Evolutionary conservation across 2,888 invertebrate species (phyloP).

Genomic region (Andrena bicolor): DNA sequence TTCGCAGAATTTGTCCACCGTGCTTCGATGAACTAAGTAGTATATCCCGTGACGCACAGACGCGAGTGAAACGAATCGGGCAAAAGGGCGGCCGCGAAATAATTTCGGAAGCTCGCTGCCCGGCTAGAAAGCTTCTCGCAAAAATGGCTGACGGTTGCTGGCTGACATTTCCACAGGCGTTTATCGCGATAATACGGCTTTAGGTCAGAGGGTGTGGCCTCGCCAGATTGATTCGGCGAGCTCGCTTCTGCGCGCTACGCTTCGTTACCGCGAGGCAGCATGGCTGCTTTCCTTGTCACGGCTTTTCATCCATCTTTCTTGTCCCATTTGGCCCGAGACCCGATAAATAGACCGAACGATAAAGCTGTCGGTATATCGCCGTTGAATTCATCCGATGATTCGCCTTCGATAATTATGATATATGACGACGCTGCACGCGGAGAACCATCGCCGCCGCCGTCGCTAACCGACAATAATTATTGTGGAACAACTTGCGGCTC

Average conservation of each 20-base stretch:
- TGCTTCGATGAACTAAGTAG: too few species aligned
- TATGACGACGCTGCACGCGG: constrained; percentile 30
- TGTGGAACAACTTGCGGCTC: not conserved
- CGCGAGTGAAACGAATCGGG: not conserved
- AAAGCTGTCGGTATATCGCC: constrained; percentile 54
- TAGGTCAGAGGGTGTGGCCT: constrained; percentile 84
- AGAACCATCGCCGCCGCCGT: not conserved
- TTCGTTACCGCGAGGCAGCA: constrained; percentile 74
- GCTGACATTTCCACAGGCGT: constrained; percentile 72
- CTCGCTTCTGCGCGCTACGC: constrained; percentile 82
- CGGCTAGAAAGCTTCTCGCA: constrained; percentile 22
- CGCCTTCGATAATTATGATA: constrained; percentile 63
- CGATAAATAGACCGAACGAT: constrained; percentile 60
- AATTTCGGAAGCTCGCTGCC: constrained; percentile 24
- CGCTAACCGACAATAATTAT: not conserved
- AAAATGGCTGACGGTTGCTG: constrained; percentile 59
- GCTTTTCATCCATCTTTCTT: constrained; percentile 63
- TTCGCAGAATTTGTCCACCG: too few species aligned
- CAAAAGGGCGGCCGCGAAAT: not conserved
- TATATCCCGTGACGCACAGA: not conserved
- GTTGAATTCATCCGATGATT: constrained; percentile 42
- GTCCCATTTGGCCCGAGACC: constrained; percentile 37
- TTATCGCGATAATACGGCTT: constrained; percentile 78
- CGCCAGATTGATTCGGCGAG: constrained; percentile 83
- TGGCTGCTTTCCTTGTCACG: constrained; percentile 71